Conservation (phyloP, 2,888 invertebrate species). For the Deilephila porcellus region DNA sequence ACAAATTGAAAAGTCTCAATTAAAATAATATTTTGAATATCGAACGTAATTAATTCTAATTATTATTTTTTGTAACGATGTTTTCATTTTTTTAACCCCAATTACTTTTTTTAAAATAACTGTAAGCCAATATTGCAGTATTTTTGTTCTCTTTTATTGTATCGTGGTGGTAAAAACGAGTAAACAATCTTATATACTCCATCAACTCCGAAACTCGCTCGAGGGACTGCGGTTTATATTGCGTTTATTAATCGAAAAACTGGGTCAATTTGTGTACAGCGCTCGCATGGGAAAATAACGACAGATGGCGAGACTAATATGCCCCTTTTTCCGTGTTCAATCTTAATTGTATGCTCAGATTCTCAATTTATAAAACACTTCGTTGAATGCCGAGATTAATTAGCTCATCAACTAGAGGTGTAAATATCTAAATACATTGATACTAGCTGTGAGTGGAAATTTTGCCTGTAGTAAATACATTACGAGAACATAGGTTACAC, state of each 20-base stretch:
- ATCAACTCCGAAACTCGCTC: slow-evolving; percentile 10
- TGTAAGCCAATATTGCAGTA: no score
- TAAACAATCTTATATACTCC: slow-evolving; percentile 6
- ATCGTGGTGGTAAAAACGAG: not conserved
- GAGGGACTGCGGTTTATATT: slow-evolving; percentile 5
- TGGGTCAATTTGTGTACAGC: slow-evolving; percentile 10
- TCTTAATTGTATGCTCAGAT: slow-evolving; percentile 6
- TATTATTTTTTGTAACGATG: no score
- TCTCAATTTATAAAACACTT: not conserved
- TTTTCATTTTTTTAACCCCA: no score
- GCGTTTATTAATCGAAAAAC: slow-evolving; percentile 16
- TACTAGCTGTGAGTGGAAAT: no score
- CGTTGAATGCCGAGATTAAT: not conserved
- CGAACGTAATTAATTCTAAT: no score
- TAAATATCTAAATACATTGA: no score
- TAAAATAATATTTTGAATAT: no score
- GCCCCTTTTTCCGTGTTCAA: not conserved
- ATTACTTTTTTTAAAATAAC: no score
- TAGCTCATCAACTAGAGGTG: no score
- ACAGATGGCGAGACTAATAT: not conserved
- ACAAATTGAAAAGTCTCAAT: no score
- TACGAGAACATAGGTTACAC: no score
- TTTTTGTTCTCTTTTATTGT: not conserved
- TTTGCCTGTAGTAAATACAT: no score
- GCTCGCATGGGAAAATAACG: not conserved